Evolutionary conservation across 2,797 vertebrate species (phyloP).

Genomic region (Rhynchotus rufescens): DNA sequence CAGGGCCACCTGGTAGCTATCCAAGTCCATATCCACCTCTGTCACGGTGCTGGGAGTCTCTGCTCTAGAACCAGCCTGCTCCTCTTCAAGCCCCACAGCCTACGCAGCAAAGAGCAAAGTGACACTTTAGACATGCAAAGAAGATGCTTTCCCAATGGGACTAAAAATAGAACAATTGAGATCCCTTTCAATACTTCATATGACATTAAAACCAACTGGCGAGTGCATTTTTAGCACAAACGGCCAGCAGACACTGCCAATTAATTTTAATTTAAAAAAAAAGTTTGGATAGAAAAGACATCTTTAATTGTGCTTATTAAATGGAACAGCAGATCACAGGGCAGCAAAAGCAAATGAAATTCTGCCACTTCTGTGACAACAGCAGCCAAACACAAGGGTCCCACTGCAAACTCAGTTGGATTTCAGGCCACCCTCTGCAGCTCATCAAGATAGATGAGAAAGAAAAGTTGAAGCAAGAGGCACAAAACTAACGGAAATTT

Average conservation of each 20-base stretch:
- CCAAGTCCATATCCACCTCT: conserved; percentile 90
- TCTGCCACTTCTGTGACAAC: background rate
- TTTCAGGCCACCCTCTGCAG: background rate
- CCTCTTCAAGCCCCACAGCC: conserved; percentile 67
- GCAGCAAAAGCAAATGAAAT: background rate
- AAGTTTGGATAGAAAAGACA: background rate
- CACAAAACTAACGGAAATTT: background rate
- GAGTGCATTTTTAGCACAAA: background rate
- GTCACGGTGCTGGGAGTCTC: conserved; percentile 85
- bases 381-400: background rate
- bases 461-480: background rate
- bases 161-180: background rate
- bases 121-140: background rate
- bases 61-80: conserved; percentile 75
- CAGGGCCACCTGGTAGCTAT: conserved; percentile 93
- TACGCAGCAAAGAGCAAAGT: conserved; percentile 47
- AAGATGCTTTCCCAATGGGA: background rate
- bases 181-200: background rate
- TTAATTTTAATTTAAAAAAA: background rate
- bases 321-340: background rate
- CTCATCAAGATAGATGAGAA: background rate
- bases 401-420: background rate
- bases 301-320: background rate
- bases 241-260: background rate
- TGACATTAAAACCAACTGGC: background rate